Evolutionary conservation across 2,797 vertebrate species (phyloP), one percentile per base, ranked within the genome.

Genomic region (Myotis pilosus): DNA sequence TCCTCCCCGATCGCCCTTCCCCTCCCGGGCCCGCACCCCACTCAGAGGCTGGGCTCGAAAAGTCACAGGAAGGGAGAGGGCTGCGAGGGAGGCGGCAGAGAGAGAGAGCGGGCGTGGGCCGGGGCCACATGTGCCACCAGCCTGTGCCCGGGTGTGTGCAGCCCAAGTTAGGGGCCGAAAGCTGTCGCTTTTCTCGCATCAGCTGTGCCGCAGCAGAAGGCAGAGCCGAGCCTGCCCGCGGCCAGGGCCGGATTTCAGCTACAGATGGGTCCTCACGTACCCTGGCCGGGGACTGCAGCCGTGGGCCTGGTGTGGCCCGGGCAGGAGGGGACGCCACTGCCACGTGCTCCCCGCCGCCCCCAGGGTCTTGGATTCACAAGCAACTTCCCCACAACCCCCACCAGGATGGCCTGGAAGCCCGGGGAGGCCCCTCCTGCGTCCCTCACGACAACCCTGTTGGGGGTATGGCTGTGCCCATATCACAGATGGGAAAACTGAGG

Each of bases 201-300:
- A 96, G 97, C 96, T 97, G 96, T 96, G 95, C 89, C 0, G 12
- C 60, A 95, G 94, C 95, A 96, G 93, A 96, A 95, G 95, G 93
- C 91, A 94, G 92, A 87, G 89, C 55, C 0, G 15, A 68, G 85
- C 72, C 93, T 33, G 93, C 95, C 93, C 60, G 28, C 84, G 94
- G 71, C 87, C 17, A 5, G 41, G 84, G 55, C 83, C 2, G 20
- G 75, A 25, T 62, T 87, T 82, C 89, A 83, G 94, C 36, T 69
- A 0, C 4, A 74, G 66, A 11, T 8, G n/a, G 87, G 92, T n/a
- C 90, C 91, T 89, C 51, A 15, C 68, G 44, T 0, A 0, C 80
- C 89, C 87, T 53, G 86, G 83, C 49, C 25, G 2, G 25, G 71
- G 82, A 33, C 30, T 15, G 33, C 36, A 30, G 5, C 17, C 0